phyloP scores from a whole-genome alignment of 2,888 invertebrate genomes.

The Temnothorax ravouxi region DNA sequence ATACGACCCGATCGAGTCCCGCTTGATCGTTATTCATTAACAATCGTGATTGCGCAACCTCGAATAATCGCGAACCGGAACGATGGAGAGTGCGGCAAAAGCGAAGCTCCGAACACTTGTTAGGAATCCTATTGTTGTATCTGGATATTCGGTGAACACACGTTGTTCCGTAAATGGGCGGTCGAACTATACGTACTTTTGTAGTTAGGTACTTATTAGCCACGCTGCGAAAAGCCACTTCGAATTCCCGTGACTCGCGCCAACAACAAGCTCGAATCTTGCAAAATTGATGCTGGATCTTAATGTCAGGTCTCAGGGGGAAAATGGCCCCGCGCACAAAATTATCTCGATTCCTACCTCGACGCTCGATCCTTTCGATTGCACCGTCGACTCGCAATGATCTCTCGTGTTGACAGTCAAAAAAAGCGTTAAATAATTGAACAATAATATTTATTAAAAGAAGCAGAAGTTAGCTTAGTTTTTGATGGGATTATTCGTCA shows the following conservation, averaged over 20 bases:
- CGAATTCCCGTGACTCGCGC: conserved; percentile 65
- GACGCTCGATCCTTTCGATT: conserved; percentile 35
- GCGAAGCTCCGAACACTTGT: conserved; percentile 65
- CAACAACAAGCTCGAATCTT: conserved; percentile 59
- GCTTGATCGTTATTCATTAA: conserved; percentile 60
- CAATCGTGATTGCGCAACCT: conserved; percentile 71
- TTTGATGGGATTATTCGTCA: neutral
- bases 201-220: conserved; percentile 69
- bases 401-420: neutral
- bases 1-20: conserved; percentile 5
- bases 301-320: conserved; percentile 47
- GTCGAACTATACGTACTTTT: conserved; percentile 70
- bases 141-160: conserved; percentile 74
- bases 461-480: neutral
- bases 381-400: conserved; percentile 9
- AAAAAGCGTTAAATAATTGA: conserved; percentile 1
- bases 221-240: conserved; percentile 70
- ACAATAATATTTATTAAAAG: neutral
- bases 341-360: conserved; percentile 33
- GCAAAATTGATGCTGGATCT: conserved; percentile 54
- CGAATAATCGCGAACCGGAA: conserved; percentile 75
- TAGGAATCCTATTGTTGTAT: conserved; percentile 77
- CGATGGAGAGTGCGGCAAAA: conserved; percentile 70
- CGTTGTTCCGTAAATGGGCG: conserved; percentile 78
- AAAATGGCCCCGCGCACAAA: conserved; percentile 42